Percentiles rank a stretch among this genome's conserved stretches.
Evolutionary conservation across 1,140 invertebrate genomes (phyloP).

Genomic region (Monomorium pharaonis): DNA sequence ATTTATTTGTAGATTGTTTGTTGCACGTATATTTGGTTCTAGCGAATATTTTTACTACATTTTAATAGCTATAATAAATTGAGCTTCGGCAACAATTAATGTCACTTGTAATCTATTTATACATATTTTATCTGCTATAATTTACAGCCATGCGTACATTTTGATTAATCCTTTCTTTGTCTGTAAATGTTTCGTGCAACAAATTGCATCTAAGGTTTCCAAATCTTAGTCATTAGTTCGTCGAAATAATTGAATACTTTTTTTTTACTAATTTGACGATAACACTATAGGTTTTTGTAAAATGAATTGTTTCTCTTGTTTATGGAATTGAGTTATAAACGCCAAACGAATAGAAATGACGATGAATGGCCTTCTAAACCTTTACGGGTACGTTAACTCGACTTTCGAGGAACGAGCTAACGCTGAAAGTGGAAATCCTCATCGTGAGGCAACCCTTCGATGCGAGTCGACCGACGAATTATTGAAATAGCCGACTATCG

Average conservation of each 20-base stretch:
- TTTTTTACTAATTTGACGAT: background rate
- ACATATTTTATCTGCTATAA: no score
- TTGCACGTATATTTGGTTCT: no score
- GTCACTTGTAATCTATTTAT: no score
- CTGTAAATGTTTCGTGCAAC: no score
- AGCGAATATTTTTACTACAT: no score
- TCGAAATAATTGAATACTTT: background rate
- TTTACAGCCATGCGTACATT: no score
- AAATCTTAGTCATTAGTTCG: background rate
- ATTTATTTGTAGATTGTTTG: no score
- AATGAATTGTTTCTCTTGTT: background rate
- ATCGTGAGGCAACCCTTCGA: background rate
- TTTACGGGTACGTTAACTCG: background rate
- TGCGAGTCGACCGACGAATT: background rate
- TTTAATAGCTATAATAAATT: no score
- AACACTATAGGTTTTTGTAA: background rate
- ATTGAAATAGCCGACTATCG: slow-evolving; percentile 3
- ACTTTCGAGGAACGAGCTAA: background rate
- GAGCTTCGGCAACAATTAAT: no score
- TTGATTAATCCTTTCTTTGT: no score
- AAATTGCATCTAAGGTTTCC: background rate
- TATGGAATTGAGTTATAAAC: background rate
- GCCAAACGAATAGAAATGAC: background rate
- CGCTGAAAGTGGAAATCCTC: background rate
- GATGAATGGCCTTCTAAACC: background rate